phyloP scores from a whole-genome alignment of 2,888 invertebrate genomes.

The Idaea biselata region DNA sequence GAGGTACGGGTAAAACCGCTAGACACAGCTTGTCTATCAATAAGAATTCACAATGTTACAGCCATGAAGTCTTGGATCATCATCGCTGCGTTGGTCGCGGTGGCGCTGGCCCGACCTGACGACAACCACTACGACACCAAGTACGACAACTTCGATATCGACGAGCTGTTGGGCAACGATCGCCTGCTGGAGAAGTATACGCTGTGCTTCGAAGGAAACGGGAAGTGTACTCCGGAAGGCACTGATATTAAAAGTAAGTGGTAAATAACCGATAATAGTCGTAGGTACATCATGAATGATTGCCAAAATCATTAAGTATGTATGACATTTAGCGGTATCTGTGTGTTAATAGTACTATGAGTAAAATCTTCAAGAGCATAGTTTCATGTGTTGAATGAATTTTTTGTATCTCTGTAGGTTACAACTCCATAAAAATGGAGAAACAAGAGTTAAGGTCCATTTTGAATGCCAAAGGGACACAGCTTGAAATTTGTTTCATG shows the following conservation, averaged over 20 bases:
- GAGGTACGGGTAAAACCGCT: too few species aligned
- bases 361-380: too few species aligned
- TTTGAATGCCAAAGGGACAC: too few species aligned
- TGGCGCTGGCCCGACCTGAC: slow-evolving; percentile 42
- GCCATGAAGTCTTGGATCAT: slow-evolving; percentile 31
- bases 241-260: slow-evolving; percentile 84
- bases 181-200: slow-evolving; percentile 83
- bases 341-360: too few species aligned
- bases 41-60: slow-evolving; percentile 3
- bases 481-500: too few species aligned
- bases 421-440: too few species aligned
- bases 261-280: background rate
- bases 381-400: too few species aligned
- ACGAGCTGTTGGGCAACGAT: slow-evolving; percentile 82
- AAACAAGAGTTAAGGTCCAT: too few species aligned
- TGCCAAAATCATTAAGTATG: too few species aligned
- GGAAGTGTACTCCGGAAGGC: slow-evolving; percentile 84
- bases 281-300: too few species aligned
- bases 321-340: too few species aligned
- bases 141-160: slow-evolving; percentile 85
- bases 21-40: background rate
- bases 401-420: too few species aligned
- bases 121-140: slow-evolving; percentile 76
- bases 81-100: slow-evolving; percentile 40
- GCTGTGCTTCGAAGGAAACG: slow-evolving; percentile 82